These are phyloP conservation scores for Aporophyla lueneburgensis DNA, from an alignment of 2,888 invertebrate species.

Conservation along the genomic window DNA sequence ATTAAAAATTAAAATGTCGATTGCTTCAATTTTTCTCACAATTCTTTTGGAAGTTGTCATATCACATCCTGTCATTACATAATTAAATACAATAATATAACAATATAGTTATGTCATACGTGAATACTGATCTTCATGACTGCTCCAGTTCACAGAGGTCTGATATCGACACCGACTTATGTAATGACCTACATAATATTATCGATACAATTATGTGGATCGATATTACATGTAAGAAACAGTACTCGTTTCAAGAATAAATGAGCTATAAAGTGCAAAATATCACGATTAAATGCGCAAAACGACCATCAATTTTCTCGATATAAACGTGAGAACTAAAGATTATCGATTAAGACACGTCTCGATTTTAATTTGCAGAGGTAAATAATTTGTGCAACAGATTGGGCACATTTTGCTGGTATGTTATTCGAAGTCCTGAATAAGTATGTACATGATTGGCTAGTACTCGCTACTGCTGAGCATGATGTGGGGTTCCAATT, in stretches of 20 bases:
- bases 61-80: neutral
- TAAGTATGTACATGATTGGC: neutral
- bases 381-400: neutral
- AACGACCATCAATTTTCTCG: constrained; percentile 3
- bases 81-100: neutral
- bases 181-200: constrained; percentile 52
- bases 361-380: neutral
- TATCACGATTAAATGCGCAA: constrained; percentile 25
- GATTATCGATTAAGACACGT: neutral
- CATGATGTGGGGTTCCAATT: too few species aligned
- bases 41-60: constrained; percentile 10
- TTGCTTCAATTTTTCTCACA: constrained; percentile 21
- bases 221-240: constrained; percentile 31
- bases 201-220: constrained; percentile 43
- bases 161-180: constrained; percentile 50
- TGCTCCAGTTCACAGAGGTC: constrained; percentile 52
- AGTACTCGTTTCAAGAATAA: constrained; percentile 6
- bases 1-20: constrained; percentile 24
- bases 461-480: too few species aligned
- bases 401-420: constrained; percentile 1
- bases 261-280: constrained; percentile 1
- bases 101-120: constrained; percentile 43
- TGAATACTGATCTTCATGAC: constrained; percentile 24
- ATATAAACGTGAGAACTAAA: constrained; percentile 18
- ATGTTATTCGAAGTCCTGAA: neutral